phyloP scores from a whole-genome alignment of 2,113 vertebrate genomes.

The Paradisaea rubra region DNA sequence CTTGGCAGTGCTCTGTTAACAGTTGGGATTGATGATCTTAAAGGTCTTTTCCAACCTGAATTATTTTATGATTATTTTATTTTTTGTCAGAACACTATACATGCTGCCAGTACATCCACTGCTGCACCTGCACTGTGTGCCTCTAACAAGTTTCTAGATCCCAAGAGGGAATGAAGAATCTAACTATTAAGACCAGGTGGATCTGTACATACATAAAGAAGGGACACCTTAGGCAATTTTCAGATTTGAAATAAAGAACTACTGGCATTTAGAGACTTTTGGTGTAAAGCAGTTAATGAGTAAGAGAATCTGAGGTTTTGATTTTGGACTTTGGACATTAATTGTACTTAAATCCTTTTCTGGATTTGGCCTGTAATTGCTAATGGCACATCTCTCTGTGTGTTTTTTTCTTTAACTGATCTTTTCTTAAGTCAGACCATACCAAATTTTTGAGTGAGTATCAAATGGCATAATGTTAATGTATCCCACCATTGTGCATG shows the following conservation, averaged over 20 bases:
- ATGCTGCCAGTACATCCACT: not conserved
- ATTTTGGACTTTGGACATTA: not conserved
- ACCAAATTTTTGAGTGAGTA: not conserved
- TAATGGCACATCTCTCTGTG: not conserved
- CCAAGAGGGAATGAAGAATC: not conserved
- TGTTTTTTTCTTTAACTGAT: not conserved
- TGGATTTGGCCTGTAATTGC: not conserved
- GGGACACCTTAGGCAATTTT: not conserved
- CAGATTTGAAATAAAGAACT: not conserved
- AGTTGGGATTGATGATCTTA: not conserved
- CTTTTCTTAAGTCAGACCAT: not conserved
- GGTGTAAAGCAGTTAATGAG: not conserved
- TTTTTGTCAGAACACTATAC: not conserved
- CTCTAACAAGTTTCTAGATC: not conserved
- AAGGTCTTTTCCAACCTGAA: not conserved
- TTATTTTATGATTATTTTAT: not conserved
- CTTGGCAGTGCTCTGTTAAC: not conserved
- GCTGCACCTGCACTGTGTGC: not conserved
- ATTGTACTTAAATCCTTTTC: not conserved
- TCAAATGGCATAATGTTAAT: not conserved
- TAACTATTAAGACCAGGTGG: not conserved
- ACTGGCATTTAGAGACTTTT: not conserved
- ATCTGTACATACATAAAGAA: not conserved
- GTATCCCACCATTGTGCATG: not conserved
- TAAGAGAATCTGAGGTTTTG: not conserved